Percentiles rank a stretch among this genome's conserved stretches.
These are phyloP conservation scores for Musca vetustissima DNA, from an alignment of 1,140 invertebrate genomes.

Conservation along the genomic window DNA sequence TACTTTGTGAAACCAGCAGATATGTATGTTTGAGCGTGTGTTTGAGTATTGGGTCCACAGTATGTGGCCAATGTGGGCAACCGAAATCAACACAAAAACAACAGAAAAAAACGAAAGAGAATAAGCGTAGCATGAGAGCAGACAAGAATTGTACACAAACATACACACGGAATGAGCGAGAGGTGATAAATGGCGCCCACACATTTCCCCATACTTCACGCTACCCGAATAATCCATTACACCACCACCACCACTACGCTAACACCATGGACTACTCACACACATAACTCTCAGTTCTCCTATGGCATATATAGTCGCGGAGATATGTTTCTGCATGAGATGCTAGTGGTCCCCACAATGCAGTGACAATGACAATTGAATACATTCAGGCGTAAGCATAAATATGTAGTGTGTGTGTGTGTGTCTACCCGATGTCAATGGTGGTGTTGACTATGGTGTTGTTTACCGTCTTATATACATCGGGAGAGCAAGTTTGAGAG, in stretches of 20 bases:
- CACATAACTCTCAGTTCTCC: neutral
- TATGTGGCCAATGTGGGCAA: conserved; percentile 22
- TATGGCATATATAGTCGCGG: too few species aligned
- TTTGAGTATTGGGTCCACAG: conserved; percentile 7
- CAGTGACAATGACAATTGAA: conserved; percentile 13
- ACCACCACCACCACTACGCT: too few species aligned
- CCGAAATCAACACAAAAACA: neutral
- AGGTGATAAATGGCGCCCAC: conserved; percentile 23
- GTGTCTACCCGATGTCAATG: neutral
- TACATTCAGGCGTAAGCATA: neutral
- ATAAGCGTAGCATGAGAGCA: neutral
- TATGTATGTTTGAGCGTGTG: too few species aligned
- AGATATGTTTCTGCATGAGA: too few species aligned
- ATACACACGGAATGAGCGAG: neutral
- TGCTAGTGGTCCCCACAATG: conserved; percentile 1
- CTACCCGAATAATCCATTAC: too few species aligned
- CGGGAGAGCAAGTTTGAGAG: neutral
- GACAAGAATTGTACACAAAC: neutral
- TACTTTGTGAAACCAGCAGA: neutral
- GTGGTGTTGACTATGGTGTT: conserved; percentile 16
- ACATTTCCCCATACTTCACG: neutral
- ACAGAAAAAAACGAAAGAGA: neutral
- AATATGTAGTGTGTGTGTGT: neutral
- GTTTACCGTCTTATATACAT: neutral
- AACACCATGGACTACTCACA: too few species aligned